These are phyloP conservation scores for Cavia porcellus DNA, from an alignment of 2,113 vertebrate genomes.

Conservation along the genomic window DNA sequence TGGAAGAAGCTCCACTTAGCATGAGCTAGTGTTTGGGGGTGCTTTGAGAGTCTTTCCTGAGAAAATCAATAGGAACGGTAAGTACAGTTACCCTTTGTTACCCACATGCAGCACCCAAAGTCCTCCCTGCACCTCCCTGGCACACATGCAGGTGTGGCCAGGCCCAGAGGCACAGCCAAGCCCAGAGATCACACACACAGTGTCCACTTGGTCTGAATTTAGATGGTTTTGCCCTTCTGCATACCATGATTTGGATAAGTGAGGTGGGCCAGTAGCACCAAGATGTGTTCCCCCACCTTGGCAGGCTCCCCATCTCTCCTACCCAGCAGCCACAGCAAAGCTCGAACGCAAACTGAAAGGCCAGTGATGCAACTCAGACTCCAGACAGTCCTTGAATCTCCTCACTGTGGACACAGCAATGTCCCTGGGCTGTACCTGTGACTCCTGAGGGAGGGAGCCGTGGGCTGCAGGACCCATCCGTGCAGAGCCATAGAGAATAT, in stretches of 20 bases:
- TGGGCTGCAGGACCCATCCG: too few relatives aligned
- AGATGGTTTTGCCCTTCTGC: neutral
- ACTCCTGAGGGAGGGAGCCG: neutral
- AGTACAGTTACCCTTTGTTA: neutral
- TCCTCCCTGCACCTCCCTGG: neutral
- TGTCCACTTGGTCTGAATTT: neutral
- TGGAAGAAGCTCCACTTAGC: neutral
- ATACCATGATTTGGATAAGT: neutral
- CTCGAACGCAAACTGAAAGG: neutral
- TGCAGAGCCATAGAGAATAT: neutral
- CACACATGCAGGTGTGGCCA: neutral
- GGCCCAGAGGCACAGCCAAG: neutral
- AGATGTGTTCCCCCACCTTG: neutral
- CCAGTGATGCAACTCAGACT: neutral
- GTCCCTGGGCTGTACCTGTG: neutral
- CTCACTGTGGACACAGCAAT: neutral
- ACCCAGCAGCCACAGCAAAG: neutral
- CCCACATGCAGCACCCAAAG: neutral
- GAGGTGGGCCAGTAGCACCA: neutral
- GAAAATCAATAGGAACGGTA: neutral
- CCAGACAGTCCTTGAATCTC: neutral
- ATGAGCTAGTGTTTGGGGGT: neutral
- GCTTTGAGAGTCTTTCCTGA: neutral
- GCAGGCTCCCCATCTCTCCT: neutral
- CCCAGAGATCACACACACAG: neutral